phyloP scores from a whole-genome alignment of 2,797 vertebrate species.

The Somateria mollissima region DNA sequence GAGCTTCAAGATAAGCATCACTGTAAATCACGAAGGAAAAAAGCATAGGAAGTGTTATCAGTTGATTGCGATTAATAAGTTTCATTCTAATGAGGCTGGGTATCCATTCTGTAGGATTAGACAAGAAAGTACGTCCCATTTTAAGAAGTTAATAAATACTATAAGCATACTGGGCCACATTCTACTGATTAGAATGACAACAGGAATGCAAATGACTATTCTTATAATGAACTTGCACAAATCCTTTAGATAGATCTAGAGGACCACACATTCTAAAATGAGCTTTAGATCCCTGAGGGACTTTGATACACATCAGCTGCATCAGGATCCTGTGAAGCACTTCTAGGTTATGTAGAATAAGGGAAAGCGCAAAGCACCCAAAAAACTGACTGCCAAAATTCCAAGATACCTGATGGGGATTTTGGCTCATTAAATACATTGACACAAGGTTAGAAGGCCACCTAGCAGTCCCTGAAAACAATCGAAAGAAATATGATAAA shows the following conservation, averaged over 20 bases:
- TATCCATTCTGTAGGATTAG: background rate
- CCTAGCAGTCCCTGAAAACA: background rate
- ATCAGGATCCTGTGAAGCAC: background rate
- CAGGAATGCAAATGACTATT: background rate
- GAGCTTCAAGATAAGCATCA: background rate
- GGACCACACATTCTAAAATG: background rate
- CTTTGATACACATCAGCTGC: background rate
- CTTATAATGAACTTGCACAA: background rate
- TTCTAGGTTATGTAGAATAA: background rate
- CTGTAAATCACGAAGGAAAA: background rate
- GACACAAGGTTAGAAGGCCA: conserved; percentile 3
- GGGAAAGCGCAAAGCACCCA: background rate
- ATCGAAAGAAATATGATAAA: background rate
- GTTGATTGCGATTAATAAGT: background rate
- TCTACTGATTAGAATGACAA: background rate
- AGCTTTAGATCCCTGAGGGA: background rate
- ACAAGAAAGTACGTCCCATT: background rate
- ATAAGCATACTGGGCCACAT: background rate
- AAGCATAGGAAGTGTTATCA: background rate
- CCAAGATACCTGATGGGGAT: background rate
- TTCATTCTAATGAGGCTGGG: background rate
- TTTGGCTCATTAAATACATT: background rate
- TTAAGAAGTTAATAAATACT: background rate
- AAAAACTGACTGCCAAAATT: background rate
- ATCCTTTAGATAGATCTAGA: background rate